These are phyloP conservation scores for Maniola hyperantus DNA, from an alignment of 2,888 invertebrate species.

Conservation along the genomic window DNA sequence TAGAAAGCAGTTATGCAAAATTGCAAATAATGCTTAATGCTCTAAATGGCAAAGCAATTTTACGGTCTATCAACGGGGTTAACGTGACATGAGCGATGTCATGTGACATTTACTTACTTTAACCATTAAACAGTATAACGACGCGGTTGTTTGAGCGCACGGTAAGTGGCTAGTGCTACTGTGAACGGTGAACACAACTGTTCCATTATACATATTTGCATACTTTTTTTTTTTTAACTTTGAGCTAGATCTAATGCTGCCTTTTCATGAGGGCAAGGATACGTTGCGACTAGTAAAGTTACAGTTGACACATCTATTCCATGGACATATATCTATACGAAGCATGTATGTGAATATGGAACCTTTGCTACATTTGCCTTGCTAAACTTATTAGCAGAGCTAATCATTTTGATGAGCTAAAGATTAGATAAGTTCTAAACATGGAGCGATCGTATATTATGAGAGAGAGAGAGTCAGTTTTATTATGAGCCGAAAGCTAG, in stretches of 20 bases:
- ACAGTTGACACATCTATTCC: no score
- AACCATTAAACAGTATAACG: constrained; percentile 19
- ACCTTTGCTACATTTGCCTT: not conserved
- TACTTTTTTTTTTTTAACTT: no score
- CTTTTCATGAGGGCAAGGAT: not conserved
- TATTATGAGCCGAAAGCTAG: no score
- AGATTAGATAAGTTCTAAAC: no score
- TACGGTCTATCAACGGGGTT: constrained; percentile 23
- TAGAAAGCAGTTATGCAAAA: not conserved
- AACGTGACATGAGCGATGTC: constrained; percentile 28
- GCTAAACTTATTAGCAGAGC: no score
- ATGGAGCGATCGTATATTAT: no score
- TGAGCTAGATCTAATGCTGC: not conserved
- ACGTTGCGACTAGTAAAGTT: no score
- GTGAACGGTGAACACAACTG: constrained; percentile 30
- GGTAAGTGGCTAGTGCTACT: constrained; percentile 25
- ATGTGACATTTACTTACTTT: constrained; percentile 38
- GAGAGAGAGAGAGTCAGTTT: no score
- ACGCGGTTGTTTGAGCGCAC: constrained; percentile 17
- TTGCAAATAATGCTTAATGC: constrained; percentile 23
- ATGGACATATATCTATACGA: not conserved
- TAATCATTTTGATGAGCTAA: no score
- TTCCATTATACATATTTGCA: constrained; percentile 24
- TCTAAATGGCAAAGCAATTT: constrained; percentile 14
- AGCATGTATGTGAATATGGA: not conserved